Evolutionary conservation across 2,888 invertebrate species (phyloP).

Genomic region (Pteria penguin): DNA sequence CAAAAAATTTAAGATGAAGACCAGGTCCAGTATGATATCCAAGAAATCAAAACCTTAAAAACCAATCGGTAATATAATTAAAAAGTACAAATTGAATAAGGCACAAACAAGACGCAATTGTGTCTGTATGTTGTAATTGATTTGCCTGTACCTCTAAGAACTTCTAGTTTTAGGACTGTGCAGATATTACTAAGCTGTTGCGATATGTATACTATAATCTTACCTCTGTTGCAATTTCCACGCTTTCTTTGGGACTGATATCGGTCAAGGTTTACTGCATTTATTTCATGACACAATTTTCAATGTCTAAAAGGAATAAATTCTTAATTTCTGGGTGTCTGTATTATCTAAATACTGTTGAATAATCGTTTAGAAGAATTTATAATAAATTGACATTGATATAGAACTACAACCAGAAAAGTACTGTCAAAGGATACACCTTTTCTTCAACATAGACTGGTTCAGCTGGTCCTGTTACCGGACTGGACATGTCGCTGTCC

Average conservation of each 20-base stretch:
- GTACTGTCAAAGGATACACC: conserved; percentile 81
- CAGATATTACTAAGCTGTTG: not conserved
- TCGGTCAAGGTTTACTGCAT: too few relatives aligned
- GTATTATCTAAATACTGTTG: too few relatives aligned
- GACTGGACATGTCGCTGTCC: conserved; percentile 81
- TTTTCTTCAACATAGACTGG: conserved; percentile 82
- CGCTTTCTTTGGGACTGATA: conserved; percentile 49
- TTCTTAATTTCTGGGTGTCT: too few relatives aligned
- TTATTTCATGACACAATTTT: too few relatives aligned
- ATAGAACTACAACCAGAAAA: not conserved
- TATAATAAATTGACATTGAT: not conserved
- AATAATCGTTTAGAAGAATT: not conserved
- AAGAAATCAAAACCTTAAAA: too few relatives aligned
- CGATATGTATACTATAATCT: not conserved
- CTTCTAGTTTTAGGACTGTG: not conserved
- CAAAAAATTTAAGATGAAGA: too few relatives aligned
- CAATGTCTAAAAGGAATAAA: too few relatives aligned
- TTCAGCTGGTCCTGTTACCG: conserved; percentile 80
- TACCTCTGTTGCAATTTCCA: conserved; percentile 58
- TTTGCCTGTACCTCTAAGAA: not conserved
- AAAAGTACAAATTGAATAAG: too few relatives aligned
- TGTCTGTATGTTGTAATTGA: too few relatives aligned
- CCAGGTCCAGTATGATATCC: too few relatives aligned
- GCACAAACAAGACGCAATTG: too few relatives aligned
- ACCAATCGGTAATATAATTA: too few relatives aligned